These are phyloP conservation scores for Rhopalosiphum nymphaeae DNA, from an alignment of 2,888 invertebrate species.

Conservation along the genomic window DNA sequence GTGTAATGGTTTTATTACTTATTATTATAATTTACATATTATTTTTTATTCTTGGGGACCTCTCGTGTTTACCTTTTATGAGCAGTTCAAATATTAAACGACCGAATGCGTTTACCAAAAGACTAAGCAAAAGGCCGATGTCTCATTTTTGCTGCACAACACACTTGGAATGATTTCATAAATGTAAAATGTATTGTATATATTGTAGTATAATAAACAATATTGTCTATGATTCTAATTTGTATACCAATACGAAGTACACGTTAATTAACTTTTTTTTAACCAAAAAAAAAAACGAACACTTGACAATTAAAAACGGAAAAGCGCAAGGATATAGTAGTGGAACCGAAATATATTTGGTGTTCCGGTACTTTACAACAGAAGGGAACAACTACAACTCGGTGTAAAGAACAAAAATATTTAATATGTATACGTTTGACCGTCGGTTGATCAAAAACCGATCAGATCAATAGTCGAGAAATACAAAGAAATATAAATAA, in stretches of 20 bases:
- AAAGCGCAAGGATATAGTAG: background rate
- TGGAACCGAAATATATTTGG: background rate
- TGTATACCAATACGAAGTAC: background rate
- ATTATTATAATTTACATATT: background rate
- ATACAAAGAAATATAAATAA: background rate
- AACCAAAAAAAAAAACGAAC: background rate
- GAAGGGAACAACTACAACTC: background rate
- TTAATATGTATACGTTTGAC: background rate
- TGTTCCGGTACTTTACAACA: background rate
- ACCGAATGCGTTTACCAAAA: background rate
- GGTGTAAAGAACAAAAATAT: too few relatives aligned
- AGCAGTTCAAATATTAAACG: background rate
- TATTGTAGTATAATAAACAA: background rate
- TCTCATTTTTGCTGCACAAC: background rate
- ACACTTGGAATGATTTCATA: background rate
- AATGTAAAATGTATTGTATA: background rate
- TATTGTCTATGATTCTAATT: background rate
- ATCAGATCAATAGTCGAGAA: background rate
- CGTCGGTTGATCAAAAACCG: background rate
- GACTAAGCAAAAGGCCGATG: background rate
- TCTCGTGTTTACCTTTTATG: background rate
- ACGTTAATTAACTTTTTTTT: background rate
- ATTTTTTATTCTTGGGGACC: background rate
- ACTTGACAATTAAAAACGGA: background rate
- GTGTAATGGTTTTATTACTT: background rate